phyloP scores from a whole-genome alignment of 2,113 vertebrate genomes.

The Enhydra lutris region DNA sequence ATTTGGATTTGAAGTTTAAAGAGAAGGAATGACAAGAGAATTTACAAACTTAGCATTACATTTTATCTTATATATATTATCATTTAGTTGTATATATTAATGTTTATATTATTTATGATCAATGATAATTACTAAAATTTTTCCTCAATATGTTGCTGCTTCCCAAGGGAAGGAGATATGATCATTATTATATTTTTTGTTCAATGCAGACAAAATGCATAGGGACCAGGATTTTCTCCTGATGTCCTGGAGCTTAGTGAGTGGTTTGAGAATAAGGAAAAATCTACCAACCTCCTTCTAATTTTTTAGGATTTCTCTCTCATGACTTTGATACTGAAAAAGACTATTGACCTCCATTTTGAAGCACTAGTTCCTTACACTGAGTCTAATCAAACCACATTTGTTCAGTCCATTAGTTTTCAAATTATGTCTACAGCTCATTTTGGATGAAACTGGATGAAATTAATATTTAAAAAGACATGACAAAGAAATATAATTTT shows the following conservation, averaged over 20 bases:
- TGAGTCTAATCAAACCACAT: not conserved
- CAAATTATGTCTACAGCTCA: not conserved
- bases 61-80: not conserved
- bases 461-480: not conserved
- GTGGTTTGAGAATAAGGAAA: not conserved
- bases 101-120: not conserved
- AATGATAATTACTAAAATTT: not conserved
- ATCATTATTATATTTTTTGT: not conserved
- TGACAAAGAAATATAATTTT: not conserved
- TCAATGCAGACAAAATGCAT: not conserved
- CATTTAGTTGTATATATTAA: not conserved
- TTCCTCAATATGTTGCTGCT: not conserved
- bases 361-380: not conserved
- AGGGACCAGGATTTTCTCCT: not conserved
- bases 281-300: not conserved
- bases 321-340: not conserved
- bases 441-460: not conserved
- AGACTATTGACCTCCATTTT: not conserved
- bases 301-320: not conserved
- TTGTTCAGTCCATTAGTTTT: not conserved
- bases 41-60: not conserved
- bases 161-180: not conserved
- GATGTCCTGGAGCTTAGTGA: not conserved
- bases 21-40: not conserved
- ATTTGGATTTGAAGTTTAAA: not conserved